These are phyloP conservation scores for Seriola rivoliana DNA, from an alignment of 2,113 vertebrate species.

Conservation along the genomic window DNA sequence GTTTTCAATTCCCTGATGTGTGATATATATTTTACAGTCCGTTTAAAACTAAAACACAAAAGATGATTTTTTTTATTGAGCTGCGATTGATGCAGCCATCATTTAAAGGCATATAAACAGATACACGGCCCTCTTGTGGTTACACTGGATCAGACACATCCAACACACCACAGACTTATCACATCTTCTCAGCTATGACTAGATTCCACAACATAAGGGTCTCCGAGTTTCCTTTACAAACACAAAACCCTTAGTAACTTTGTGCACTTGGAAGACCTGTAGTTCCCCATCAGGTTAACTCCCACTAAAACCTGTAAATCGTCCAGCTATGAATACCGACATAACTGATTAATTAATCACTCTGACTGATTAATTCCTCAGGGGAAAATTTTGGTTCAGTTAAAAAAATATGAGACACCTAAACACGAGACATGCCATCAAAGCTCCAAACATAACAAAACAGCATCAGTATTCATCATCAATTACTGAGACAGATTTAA, in stretches of 20 bases:
- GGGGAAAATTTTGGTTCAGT: too few species aligned
- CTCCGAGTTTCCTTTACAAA: background rate
- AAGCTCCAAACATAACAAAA: background rate
- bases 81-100: slow-evolving; percentile 1
- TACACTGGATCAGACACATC: background rate
- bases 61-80: background rate
- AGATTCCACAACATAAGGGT: background rate
- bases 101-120: slow-evolving; percentile 3
- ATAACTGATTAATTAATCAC: background rate
- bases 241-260: background rate
- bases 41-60: background rate
- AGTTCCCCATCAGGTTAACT: too few species aligned
- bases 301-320: too few species aligned
- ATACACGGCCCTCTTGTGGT: slow-evolving; percentile 50
- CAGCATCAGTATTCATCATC: too few species aligned
- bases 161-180: background rate
- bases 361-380: too few species aligned
- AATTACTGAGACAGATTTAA: too few species aligned
- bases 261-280: background rate
- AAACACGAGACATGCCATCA: background rate
- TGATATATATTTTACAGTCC: background rate
- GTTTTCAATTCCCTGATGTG: background rate
- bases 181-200: background rate
- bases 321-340: background rate
- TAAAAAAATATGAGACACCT: too few species aligned